Percentiles rank a stretch among this genome's conserved stretches.
Evolutionary conservation across 2,888 invertebrate genomes (phyloP).

Genomic region (Lasioglossum calceatum): DNA sequence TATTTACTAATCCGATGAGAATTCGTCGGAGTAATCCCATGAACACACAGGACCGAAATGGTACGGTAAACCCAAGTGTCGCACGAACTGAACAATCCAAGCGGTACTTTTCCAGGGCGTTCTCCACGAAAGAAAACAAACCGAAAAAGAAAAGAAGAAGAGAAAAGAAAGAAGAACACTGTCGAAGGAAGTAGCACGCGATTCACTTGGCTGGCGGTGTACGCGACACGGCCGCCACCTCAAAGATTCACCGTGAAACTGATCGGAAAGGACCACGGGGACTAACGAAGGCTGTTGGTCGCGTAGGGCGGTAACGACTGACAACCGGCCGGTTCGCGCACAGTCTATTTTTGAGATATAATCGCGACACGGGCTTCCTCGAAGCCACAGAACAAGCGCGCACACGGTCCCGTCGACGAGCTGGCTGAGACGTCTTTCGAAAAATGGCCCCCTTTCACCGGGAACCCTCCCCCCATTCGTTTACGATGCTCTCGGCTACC

Average conservation of each 20-base stretch:
- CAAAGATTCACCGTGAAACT: slow-evolving; percentile 36
- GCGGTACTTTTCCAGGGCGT: background rate
- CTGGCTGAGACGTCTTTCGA: slow-evolving; percentile 28
- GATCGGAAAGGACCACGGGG: slow-evolving; percentile 43
- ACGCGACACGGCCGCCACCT: slow-evolving; percentile 15
- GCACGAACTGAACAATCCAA: background rate
- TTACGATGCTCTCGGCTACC: slow-evolving; percentile 2
- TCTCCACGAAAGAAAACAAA: background rate
- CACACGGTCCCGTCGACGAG: slow-evolving; percentile 1
- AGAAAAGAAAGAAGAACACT: background rate
- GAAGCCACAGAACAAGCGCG: slow-evolving; percentile 39
- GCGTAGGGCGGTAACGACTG: slow-evolving; percentile 59
- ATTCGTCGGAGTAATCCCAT: background rate
- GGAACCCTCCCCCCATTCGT: background rate
- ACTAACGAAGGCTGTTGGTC: slow-evolving; percentile 8
- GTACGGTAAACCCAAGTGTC: background rate
- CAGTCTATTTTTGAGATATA: slow-evolving; percentile 68
- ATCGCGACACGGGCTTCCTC: slow-evolving; percentile 66
- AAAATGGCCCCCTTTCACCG: slow-evolving; percentile 48
- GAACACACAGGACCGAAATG: background rate
- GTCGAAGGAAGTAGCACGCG: background rate
- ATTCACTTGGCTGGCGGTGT: background rate
- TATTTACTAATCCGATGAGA: background rate
- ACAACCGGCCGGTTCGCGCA: slow-evolving; percentile 56
- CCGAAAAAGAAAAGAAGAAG: background rate